phyloP scores from a whole-genome alignment of 2,888 invertebrate species.

The Chrysolina oricalcia region DNA sequence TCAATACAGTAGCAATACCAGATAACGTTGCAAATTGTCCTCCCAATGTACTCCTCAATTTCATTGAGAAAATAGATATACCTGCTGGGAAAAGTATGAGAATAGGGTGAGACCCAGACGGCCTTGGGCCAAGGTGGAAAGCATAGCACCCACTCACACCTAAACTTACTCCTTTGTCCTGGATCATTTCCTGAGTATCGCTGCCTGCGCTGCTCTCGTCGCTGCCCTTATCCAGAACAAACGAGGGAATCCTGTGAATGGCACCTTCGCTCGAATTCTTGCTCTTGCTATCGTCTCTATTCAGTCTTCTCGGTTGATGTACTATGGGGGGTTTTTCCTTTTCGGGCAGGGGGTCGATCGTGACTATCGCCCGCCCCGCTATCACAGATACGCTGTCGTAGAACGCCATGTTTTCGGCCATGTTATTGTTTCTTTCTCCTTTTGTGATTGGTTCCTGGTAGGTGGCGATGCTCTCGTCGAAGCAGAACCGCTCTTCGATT shows the following conservation, averaged over 20 bases:
- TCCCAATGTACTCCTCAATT: too few relatives aligned
- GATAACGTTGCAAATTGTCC: too few relatives aligned
- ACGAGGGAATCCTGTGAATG: constrained; percentile 33
- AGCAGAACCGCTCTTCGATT: constrained; percentile 83
- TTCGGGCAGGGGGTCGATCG: constrained; percentile 67
- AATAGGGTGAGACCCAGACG: too few relatives aligned
- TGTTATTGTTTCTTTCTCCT: constrained; percentile 66
- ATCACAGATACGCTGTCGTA: constrained; percentile 71
- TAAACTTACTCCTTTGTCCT: constrained; percentile 38
- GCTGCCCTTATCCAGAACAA: constrained; percentile 45
- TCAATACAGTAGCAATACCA: too few relatives aligned
- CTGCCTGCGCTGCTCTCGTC: constrained; percentile 35
- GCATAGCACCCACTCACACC: too few relatives aligned
- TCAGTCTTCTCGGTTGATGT: constrained; percentile 62
- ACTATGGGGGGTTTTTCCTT: constrained; percentile 48
- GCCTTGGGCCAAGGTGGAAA: too few relatives aligned
- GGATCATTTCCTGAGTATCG: constrained; percentile 24
- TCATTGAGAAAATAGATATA: too few relatives aligned
- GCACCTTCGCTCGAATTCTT: constrained; percentile 42
- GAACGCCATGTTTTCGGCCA: constrained; percentile 70
- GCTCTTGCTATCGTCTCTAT: constrained; percentile 56
- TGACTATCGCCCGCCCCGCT: constrained; percentile 68
- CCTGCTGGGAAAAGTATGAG: too few relatives aligned
- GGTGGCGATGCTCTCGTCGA: constrained; percentile 81
- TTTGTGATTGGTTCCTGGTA: constrained; percentile 71